Conservation (phyloP, 1,140 invertebrate species). For the Xylocopa sonorina region DNA sequence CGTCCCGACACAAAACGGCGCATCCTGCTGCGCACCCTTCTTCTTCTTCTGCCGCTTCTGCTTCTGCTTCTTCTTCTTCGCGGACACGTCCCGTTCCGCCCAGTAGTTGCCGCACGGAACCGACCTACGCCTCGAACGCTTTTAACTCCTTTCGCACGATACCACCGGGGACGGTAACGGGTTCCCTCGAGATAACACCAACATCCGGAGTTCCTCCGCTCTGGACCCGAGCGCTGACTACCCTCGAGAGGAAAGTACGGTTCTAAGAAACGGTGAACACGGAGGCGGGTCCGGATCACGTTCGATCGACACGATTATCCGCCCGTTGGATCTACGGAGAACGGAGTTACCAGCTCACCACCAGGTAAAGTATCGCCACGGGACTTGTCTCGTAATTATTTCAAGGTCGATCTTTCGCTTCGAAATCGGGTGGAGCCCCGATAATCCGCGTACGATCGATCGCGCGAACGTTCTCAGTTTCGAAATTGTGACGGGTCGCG, state of each 20-base stretch:
- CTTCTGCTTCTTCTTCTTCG: constrained; percentile 51
- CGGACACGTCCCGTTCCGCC: constrained; percentile 38
- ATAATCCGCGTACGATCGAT: too few species aligned
- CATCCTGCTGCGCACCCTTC: constrained; percentile 59
- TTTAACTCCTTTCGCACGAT: neutral
- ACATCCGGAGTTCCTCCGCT: neutral
- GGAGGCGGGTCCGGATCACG: neutral
- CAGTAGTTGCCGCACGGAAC: constrained; percentile 25
- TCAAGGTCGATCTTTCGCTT: constrained; percentile 33
- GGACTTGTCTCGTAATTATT: neutral
- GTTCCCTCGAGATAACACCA: neutral
- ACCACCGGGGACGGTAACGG: neutral
- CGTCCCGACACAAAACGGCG: constrained; percentile 66
- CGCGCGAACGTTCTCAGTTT: too few species aligned
- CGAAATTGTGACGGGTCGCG: too few species aligned
- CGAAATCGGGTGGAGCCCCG: too few species aligned
- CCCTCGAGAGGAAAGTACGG: neutral
- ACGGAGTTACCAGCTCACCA: neutral
- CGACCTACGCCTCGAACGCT: constrained; percentile 6
- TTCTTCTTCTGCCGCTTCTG: constrained; percentile 52
- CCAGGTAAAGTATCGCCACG: constrained; percentile 30
- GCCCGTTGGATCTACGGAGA: neutral
- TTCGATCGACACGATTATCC: neutral
- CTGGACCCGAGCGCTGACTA: neutral
- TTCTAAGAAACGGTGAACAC: constrained; percentile 4